These are phyloP conservation scores for Telmatherina bonti DNA, from an alignment of 2,797 vertebrate species.

Conservation along the genomic window DNA sequence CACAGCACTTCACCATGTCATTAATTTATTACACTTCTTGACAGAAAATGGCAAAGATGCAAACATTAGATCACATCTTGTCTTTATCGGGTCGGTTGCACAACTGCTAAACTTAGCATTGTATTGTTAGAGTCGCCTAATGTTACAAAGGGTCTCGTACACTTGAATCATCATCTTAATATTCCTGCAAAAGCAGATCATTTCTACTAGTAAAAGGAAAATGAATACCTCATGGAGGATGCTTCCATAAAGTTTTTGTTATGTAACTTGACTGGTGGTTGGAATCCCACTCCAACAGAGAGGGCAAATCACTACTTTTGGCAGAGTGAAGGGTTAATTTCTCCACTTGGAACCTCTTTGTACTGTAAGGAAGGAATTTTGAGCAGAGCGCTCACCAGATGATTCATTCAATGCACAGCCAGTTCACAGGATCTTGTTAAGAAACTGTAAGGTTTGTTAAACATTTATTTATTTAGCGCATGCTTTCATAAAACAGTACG, in stretches of 20 bases:
- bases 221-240: constrained; percentile 6
- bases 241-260: constrained; percentile 20
- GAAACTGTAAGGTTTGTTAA: background rate
- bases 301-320: constrained; percentile 26
- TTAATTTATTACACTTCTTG: background rate
- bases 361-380: constrained; percentile 19
- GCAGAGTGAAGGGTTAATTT: constrained; percentile 30
- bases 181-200: background rate
- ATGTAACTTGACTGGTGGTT: constrained; percentile 24
- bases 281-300: constrained; percentile 2
- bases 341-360: constrained; percentile 42
- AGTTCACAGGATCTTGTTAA: constrained; percentile 1
- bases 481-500: background rate
- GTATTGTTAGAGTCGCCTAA: background rate
- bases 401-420: constrained; percentile 26
- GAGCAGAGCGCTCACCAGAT: constrained; percentile 1
- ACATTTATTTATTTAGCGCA: background rate
- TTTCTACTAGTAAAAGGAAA: background rate
- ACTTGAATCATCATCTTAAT: constrained; percentile 4
- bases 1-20: background rate
- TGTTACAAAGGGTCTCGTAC: constrained; percentile 9
- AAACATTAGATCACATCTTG: background rate
- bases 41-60: background rate
- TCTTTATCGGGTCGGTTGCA: background rate
- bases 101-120: constrained; percentile 19